Base-by-base conservation (phyloP, 2,888 invertebrate genomes). In the Drosophila multiciliata region DNA sequence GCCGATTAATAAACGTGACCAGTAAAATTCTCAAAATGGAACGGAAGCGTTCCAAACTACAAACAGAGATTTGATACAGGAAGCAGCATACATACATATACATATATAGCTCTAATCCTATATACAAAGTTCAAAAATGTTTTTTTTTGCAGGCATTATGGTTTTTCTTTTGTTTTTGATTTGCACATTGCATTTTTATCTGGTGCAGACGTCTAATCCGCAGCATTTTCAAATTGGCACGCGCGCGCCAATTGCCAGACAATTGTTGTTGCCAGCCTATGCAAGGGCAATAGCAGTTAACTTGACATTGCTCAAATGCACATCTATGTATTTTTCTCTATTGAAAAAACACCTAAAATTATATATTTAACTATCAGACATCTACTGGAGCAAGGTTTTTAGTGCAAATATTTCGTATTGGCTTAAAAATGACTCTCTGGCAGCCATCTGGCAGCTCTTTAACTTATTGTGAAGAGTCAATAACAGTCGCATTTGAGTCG, bases 1-100 rank as follows among this genome's bases (percentile, higher is more conserved):
- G 80, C 88, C 88, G 85, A 89, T 85, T 89, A 87, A 75, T 73
- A 77, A 89, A 82, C 90, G 88, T 80, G 85, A 89, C 86, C 83
- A 69, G 83, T 65, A 64, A 66, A 75, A 70, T 82, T 78, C 61
- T 73, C 33, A 42, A 62, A 75, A 38, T 50, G 60, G 63, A 81
- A 69, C 71, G 74, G 84, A 81, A 77, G 64, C 64, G 67, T 17
- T 48, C 55, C 48, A 49, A 35, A 48, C 40, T 60, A 54, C 54
- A 72, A 62, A 32, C 12, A 65, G 35, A 66, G 66, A 49, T 38
- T 38, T 45, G 52, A 45, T 57, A 32, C 65, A 71, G 81, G 82
- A 86, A 78, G 68, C 70, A 35, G 58, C 52, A 62, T 50, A 65
- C n/a, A 29, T 15, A 17, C 36, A 6, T 23, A 20, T 61, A 73